Conservation (phyloP, 2,113 vertebrate genomes). For the Plecturocebus donacophilus region DNA sequence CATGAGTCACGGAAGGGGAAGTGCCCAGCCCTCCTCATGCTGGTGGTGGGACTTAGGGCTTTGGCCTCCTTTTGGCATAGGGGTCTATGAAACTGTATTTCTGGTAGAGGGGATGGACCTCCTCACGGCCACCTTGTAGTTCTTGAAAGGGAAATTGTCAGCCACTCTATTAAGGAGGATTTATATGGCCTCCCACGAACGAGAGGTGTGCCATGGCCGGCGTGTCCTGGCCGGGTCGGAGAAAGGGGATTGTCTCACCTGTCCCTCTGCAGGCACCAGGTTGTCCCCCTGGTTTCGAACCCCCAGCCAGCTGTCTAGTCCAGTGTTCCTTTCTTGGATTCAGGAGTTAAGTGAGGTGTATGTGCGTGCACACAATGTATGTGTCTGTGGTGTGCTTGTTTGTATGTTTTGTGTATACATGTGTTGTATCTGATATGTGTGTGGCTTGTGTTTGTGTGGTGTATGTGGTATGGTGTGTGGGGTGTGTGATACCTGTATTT, state of each 20-base stretch:
- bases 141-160: not conserved
- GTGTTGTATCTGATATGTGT: not conserved
- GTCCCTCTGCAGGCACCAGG: not conserved
- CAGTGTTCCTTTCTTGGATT: constrained; percentile 49
- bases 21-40: not conserved
- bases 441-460: not conserved
- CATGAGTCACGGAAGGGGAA: not conserved
- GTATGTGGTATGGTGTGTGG: not conserved
- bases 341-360: constrained; percentile 31
- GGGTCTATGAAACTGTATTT: not conserved
- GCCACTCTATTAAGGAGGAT: not conserved
- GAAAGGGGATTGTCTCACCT: not conserved
- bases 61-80: constrained; percentile 18
- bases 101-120: not conserved
- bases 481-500: not conserved
- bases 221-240: not conserved
- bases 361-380: not conserved
- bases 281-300: not conserved
- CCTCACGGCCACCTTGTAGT: not conserved
- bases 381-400: not conserved
- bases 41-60: not conserved
- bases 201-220: not conserved
- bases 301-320: not conserved
- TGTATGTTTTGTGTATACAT: not conserved
- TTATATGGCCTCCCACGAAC: not conserved